Percentiles rank a stretch among this genome's conserved stretches.
Conservation (phyloP, 2,113 vertebrate species). For the Chrysemys picta region DNA sequence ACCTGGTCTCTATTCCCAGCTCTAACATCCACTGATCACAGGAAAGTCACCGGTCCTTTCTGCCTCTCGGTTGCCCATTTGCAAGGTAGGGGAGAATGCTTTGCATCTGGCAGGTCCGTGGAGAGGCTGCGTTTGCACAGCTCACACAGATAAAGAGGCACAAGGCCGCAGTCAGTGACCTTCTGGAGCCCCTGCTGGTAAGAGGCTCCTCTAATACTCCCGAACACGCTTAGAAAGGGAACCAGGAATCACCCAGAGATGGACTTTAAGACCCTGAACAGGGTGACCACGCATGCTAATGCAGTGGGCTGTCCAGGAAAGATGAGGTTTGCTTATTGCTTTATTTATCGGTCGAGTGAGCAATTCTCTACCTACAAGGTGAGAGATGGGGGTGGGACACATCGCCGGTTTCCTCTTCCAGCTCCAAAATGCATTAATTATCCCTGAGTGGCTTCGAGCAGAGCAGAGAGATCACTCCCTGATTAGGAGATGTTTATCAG, state of each 20-base stretch:
- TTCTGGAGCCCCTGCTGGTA: background rate
- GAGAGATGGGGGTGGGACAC: background rate
- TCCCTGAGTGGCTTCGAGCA: conserved; percentile 30
- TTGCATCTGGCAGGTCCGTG: background rate
- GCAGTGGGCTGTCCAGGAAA: background rate
- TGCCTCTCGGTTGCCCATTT: background rate
- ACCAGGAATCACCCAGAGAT: fast-evolving
- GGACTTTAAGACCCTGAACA: background rate
- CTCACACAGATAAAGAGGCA: background rate
- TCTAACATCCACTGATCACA: background rate
- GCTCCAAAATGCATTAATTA: conserved; percentile 45
- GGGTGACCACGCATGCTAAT: background rate
- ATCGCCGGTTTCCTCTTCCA: background rate
- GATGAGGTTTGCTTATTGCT: background rate
- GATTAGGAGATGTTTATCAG: conserved; percentile 68
- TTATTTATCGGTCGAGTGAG: background rate
- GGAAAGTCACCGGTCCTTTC: background rate
- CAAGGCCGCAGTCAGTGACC: fast-evolving
- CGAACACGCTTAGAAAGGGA: background rate
- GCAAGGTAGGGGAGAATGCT: background rate
- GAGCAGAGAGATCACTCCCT: background rate
- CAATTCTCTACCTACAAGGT: fast-evolving
- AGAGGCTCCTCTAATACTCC: fast-evolving
- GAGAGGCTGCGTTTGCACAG: background rate
- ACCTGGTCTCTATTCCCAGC: background rate